Percentiles rank a stretch among this genome's conserved stretches.
Conservation (phyloP, 2,113 vertebrate species). For the Haemorhous mexicanus region DNA sequence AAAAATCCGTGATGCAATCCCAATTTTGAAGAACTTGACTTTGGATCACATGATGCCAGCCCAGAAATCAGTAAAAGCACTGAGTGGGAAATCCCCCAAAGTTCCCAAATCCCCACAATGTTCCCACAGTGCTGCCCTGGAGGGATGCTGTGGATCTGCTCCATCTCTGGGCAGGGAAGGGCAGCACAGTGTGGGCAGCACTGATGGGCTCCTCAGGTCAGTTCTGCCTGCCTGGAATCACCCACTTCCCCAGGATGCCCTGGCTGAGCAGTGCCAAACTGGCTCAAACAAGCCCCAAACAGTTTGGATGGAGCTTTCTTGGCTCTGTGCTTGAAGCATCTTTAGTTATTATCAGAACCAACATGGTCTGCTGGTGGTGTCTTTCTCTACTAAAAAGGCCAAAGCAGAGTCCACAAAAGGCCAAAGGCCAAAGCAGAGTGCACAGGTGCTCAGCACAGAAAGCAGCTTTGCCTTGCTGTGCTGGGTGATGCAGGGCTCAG, state of each 20-base stretch:
- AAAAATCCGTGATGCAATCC: neutral
- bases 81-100: neutral
- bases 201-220: neutral
- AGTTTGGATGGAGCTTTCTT: neutral
- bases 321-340: neutral
- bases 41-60: neutral
- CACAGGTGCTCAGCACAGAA: neutral
- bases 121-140: neutral
- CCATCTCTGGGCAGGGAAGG: fast-evolving
- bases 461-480: neutral
- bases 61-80: neutral
- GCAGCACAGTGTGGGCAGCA: fast-evolving
- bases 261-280: neutral
- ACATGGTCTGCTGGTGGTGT: neutral
- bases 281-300: neutral
- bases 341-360: neutral
- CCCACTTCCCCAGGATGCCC: neutral
- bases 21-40: neutral
- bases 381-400: neutral
- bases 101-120: fast-evolving
- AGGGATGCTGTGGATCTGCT: neutral
- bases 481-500: neutral
- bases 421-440: neutral
- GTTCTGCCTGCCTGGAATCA: neutral
- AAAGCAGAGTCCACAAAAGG: neutral